These are phyloP conservation scores for Poeciliopsis retropinna DNA, from an alignment of 2,113 vertebrate genomes.

Conservation along the genomic window DNA sequence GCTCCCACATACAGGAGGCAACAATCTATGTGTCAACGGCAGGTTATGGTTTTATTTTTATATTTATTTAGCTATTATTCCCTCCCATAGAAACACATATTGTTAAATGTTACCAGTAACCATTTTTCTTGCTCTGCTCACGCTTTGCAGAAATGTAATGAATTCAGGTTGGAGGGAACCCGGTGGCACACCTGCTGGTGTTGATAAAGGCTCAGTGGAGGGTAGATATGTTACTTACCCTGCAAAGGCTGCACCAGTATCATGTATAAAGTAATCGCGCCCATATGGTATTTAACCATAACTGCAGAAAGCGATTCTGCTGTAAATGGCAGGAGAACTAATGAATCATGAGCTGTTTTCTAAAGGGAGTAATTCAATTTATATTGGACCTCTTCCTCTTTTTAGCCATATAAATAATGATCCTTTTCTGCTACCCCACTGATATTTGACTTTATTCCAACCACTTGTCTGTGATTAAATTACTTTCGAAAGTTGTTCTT, in stretches of 20 bases:
- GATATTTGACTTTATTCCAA: background rate
- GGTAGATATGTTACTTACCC: conserved; percentile 15
- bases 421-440: conserved; percentile 3
- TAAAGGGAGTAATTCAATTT: background rate
- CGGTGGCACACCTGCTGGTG: conserved; percentile 51
- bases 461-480: background rate
- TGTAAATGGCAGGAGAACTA: conserved; percentile 2
- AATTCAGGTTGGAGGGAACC: conserved; percentile 44
- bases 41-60: conserved; percentile 34
- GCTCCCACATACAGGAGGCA: conserved; percentile 39
- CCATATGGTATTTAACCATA: background rate
- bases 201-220: conserved; percentile 55
- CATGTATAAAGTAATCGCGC: background rate
- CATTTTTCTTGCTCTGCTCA: conserved; percentile 59
- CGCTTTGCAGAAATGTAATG: conserved; percentile 51
- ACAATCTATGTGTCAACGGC: conserved; percentile 60
- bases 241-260: conserved; percentile 21
- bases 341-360: conserved; percentile 2
- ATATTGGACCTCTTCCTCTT: background rate
- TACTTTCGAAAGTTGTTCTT: background rate
- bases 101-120: conserved; percentile 39
- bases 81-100: conserved; percentile 33
- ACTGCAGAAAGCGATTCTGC: conserved; percentile 1
- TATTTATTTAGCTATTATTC: conserved; percentile 43
- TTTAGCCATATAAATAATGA: background rate